Base-by-base conservation (phyloP, 2,113 vertebrate species). In the Clupea harengus region DNA sequence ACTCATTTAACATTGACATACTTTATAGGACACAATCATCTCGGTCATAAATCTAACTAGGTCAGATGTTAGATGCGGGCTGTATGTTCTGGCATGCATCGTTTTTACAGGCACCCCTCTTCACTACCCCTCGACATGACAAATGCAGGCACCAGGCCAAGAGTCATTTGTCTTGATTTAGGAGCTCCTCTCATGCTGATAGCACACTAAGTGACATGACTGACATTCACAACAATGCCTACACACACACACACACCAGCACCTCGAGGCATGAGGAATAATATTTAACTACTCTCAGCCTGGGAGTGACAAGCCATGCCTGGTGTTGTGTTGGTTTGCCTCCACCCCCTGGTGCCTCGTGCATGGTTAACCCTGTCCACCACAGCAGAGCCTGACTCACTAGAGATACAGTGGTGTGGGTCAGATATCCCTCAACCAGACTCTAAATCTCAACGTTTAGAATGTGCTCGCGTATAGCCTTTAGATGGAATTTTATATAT, bases 201-300 rank as follows among this genome's bases (percentile, higher is more conserved):
- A 89, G 84, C 90, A 87, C 75, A 50, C 22, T 90, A 46, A 28
- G 88, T 86, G 49, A 83, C 85, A 49, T 90, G 91, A 94, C 88
- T 94, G 93, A 93, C 94, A 92, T 91, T 88, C 90, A 85, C 85
- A 92, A 92, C 92, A 92, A 92, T 86, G 90, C 22, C 32, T 67
- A n/a, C 17, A 80, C 72, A 83, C 39, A 39, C 39, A 39, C 39
- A 39, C 6, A 84, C 81, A 82, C 82, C 72, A 84, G 81, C 78
- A 87, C 88, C 91, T 88, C 67, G 10, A 88, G 88, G 88, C 85
- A 85, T 52, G 85, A 85, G 86, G 88, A 88, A 87, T 88, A 88
- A 87, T 88, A 87, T 89, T 91, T 89, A 87, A 60, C 64, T 82
- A 84, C 86, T 87, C 83, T 86, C 81, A 49, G 32, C 64, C 57